These are phyloP conservation scores for Sialis lutaria DNA, from an alignment of 2,888 invertebrate genomes.

Conservation along the genomic window DNA sequence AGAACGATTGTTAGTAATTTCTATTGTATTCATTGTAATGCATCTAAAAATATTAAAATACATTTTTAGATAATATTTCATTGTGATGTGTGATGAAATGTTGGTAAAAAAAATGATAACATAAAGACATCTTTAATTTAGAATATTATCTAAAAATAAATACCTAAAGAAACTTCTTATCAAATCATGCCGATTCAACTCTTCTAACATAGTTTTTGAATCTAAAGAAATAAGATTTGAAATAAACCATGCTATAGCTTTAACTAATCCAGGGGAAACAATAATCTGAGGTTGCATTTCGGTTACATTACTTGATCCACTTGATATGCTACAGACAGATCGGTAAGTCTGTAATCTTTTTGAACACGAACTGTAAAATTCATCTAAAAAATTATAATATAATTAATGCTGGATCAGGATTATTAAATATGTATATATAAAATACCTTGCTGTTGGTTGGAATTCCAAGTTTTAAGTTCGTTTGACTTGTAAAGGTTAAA, in stretches of 20 bases:
- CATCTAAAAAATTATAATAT: too few relatives aligned
- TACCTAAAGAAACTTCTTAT: constrained; percentile 31
- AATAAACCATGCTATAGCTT: constrained; percentile 24
- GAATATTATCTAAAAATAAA: too few relatives aligned
- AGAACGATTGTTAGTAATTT: constrained; percentile 20
- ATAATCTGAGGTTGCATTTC: constrained; percentile 13
- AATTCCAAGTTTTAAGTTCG: too few relatives aligned
- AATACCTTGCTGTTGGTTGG: too few relatives aligned
- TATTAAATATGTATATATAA: too few relatives aligned
- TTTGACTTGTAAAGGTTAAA: too few relatives aligned
- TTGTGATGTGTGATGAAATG: too few relatives aligned
- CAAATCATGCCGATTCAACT: constrained; percentile 27
- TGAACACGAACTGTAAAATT: not conserved
- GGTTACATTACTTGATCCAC: not conserved
- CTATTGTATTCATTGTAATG: constrained; percentile 21
- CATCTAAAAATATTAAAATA: constrained; percentile 19
- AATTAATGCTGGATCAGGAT: too few relatives aligned
- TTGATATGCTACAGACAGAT: not conserved
- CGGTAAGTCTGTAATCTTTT: not conserved
- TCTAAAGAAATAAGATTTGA: constrained; percentile 26
- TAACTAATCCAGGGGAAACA: constrained; percentile 29
- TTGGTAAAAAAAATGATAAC: too few relatives aligned
- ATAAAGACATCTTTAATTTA: constrained; percentile 2
- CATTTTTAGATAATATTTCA: too few relatives aligned
- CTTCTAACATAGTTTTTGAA: constrained; percentile 21